phyloP scores from a whole-genome alignment of 2,888 invertebrate species.

The Melanostoma mellinum region DNA sequence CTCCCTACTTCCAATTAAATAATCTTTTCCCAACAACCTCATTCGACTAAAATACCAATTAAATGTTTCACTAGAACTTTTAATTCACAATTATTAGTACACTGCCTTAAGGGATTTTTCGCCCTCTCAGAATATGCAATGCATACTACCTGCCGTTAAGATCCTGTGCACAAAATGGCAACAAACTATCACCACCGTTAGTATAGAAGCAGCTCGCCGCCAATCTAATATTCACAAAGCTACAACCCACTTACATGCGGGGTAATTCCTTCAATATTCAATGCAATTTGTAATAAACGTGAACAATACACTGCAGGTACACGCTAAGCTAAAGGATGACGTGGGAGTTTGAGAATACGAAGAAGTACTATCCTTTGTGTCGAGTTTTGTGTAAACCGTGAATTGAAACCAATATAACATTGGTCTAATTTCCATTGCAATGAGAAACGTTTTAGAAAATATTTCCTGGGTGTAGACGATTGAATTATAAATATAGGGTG shows the following conservation, averaged over 20 bases:
- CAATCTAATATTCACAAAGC: slow-evolving; percentile 67
- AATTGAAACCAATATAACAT: background rate
- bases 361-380: slow-evolving; percentile 26
- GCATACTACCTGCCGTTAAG: background rate
- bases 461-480: slow-evolving; percentile 28
- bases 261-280: slow-evolving; percentile 70
- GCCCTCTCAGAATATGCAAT: background rate
- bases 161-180: slow-evolving; percentile 50
- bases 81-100: slow-evolving; percentile 69
- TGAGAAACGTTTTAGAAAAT: slow-evolving; percentile 46
- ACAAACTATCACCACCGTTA: slow-evolving; percentile 35
- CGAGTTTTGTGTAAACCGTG: slow-evolving; percentile 9
- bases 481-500: no score
- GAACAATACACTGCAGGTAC: background rate
- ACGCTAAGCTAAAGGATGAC: slow-evolving; percentile 14
- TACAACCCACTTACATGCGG: slow-evolving; percentile 34
- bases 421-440: slow-evolving; percentile 29
- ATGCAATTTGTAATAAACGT: slow-evolving; percentile 63
- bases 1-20: slow-evolving; percentile 54
- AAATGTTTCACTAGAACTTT: slow-evolving; percentile 63
- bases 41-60: slow-evolving; percentile 67
- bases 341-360: background rate
- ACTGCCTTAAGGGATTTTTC: slow-evolving; percentile 60
- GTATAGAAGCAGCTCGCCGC: slow-evolving; percentile 1
- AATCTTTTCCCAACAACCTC: slow-evolving; percentile 68